Percentiles rank a stretch among this genome's conserved stretches.
Conservation (phyloP, 2,888 invertebrate genomes). For the Ectobius pallidus region DNA sequence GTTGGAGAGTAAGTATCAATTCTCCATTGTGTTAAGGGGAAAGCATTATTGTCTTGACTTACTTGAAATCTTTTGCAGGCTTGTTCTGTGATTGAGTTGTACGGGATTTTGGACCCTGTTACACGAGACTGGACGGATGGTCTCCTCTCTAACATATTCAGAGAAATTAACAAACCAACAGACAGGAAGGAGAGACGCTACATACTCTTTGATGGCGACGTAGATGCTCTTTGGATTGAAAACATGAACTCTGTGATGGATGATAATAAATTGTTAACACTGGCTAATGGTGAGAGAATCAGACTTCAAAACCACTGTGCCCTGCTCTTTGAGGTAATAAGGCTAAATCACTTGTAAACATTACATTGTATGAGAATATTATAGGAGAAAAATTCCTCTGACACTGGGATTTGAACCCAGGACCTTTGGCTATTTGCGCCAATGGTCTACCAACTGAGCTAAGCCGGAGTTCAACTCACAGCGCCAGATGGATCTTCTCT, state of each 20-base stretch:
- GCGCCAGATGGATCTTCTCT: too few relatives aligned
- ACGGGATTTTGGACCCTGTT: constrained; percentile 83
- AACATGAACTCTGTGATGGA: constrained; percentile 99
- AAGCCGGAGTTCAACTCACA: too few relatives aligned
- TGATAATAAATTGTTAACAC: constrained; percentile 86
- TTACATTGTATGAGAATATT: too few relatives aligned
- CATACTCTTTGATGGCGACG: constrained; percentile 91
- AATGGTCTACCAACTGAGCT: too few relatives aligned
- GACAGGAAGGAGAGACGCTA: constrained; percentile 78
- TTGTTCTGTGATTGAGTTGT: constrained; percentile 86
- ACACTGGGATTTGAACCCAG: too few relatives aligned
- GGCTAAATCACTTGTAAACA: neutral
- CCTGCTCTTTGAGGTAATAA: constrained; percentile 79
- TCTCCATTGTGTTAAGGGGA: too few relatives aligned
- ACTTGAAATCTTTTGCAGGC: too few relatives aligned
- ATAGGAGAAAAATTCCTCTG: too few relatives aligned
- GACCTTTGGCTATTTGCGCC: too few relatives aligned
- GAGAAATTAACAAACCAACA: constrained; percentile 83
- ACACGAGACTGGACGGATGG: constrained; percentile 95
- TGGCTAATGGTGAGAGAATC: constrained; percentile 90
- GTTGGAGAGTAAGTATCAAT: too few relatives aligned
- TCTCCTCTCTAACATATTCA: constrained; percentile 86
- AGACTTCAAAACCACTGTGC: constrained; percentile 81
- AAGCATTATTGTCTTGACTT: too few relatives aligned
- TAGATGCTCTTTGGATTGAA: constrained; percentile 94